phyloP scores from a whole-genome alignment of 1,140 invertebrate species.

The Bombus consobrinus region DNA sequence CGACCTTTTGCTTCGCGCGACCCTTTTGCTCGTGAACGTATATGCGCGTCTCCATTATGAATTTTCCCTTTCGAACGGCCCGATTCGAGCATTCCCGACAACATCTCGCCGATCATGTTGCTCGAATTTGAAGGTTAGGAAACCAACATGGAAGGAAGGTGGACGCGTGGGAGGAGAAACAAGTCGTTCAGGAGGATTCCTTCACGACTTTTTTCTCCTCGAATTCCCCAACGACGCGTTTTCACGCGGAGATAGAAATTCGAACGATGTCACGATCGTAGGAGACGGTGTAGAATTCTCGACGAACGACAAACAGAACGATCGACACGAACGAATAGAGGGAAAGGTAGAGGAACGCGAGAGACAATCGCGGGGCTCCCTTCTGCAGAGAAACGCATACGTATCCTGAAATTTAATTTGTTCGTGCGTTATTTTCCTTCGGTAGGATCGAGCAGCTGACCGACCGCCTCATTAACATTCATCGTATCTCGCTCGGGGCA shows the following conservation, averaged over 20 bases:
- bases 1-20: slow-evolving; percentile 26
- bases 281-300: not conserved
- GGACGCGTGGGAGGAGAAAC: not conserved
- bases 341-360: not conserved
- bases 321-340: not conserved
- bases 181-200: not conserved
- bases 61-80: not conserved
- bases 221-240: not conserved
- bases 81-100: not conserved
- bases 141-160: not conserved
- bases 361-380: no score
- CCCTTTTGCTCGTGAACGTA: not conserved
- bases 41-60: not conserved
- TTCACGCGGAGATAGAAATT: not conserved
- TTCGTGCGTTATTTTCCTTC: slow-evolving; percentile 41
- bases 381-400: not conserved
- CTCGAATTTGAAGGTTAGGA: not conserved
- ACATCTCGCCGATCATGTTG: not conserved
- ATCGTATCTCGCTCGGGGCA: slow-evolving; percentile 69
- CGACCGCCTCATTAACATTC: slow-evolving; percentile 74
- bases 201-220: not conserved
- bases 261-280: not conserved
- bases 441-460: slow-evolving; percentile 57
- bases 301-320: not conserved
- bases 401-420: slow-evolving; percentile 67